Base-by-base conservation (phyloP, 2,113 vertebrate genomes). In the Paracanthobrama guichenoti region DNA sequence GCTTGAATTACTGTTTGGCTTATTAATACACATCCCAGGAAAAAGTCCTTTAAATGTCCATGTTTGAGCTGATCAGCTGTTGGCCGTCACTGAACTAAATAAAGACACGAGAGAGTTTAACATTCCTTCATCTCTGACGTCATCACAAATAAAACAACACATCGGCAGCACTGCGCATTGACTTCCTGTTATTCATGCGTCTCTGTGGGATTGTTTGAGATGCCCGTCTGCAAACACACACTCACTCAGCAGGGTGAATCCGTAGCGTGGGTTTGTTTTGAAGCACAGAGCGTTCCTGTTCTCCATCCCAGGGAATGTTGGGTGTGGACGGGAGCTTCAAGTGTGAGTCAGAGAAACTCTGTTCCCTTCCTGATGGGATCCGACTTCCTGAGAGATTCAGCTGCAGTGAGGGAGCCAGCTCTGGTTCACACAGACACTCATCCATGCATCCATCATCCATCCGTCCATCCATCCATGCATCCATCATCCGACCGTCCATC, bases 221-320 rank as follows among this genome's bases (percentile, higher is more conserved):
- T 42, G 20, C n/a, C n/a, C n/a, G 22, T 12, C 35, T 42, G 48
- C 48, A 50, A 4, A 69, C 35, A 39, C 66, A 44, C 35, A 44
- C 73, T 22, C 72, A 16, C 44, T 22, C 62, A 8, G 24, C 60
- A 12, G 9, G 3, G 22, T 3, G 22, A 26, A 8, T 74, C 55
- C 24, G n/a, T 22, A 20, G 42, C 4, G 4, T 16, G 44, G 5
- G 13, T 60, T 73, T 22, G 28, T 77, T 39, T 79, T 57, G 83
- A 55, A 57, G 69, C 18, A n/a, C 44, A 28, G 48, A 12, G 74
- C 4, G 20, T n/a, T 57, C 31, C 31, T 64, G 44, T 50, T 28
- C 90, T 92, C 94, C 91, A 92, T 92, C 91, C 85, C 16, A 67
- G 77, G 81, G 90, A 83, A 84, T 89, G 90, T 82, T 83, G 60